These are phyloP conservation scores for Apis florea DNA, from an alignment of 1,140 invertebrate genomes.

Conservation along the genomic window DNA sequence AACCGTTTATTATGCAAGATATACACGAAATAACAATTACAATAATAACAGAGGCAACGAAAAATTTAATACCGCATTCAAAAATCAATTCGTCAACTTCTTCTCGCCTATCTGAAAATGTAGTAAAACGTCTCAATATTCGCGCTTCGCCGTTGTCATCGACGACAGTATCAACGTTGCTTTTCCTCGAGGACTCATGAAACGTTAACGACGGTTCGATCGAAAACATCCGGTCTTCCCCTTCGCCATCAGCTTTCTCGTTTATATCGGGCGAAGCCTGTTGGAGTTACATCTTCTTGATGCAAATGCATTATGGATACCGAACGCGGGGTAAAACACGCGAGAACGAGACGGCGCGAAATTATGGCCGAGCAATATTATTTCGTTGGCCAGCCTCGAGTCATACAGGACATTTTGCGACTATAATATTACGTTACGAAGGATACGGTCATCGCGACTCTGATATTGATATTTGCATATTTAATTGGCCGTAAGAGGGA, in stretches of 20 bases:
- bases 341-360: slow-evolving; percentile 44
- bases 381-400: slow-evolving; percentile 54
- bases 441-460: slow-evolving; percentile 59
- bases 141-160: neutral
- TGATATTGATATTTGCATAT: slow-evolving; percentile 64
- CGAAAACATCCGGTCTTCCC: slow-evolving; percentile 12
- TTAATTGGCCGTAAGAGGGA: slow-evolving; percentile 60
- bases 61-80: neutral
- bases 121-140: neutral
- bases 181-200: slow-evolving; percentile 8
- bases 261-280: slow-evolving; percentile 42
- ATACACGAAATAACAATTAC: too few relatives aligned
- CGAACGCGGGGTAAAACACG: slow-evolving; percentile 48
- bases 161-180: neutral
- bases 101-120: neutral
- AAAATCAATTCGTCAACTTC: neutral
- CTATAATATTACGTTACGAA: slow-evolving; percentile 59
- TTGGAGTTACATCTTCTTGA: slow-evolving; percentile 46
- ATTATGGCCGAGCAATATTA: slow-evolving; percentile 64
- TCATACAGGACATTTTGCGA: slow-evolving; percentile 59
- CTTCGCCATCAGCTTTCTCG: slow-evolving; percentile 18
- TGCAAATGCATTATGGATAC: slow-evolving; percentile 52
- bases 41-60: too few relatives aligned
- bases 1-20: too few relatives aligned
- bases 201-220: slow-evolving; percentile 38